Evolutionary conservation across 2,888 invertebrate genomes (phyloP), one percentile per base, ranked within the genome.

Genomic region (Caenorhabditis zanzibari): DNA sequence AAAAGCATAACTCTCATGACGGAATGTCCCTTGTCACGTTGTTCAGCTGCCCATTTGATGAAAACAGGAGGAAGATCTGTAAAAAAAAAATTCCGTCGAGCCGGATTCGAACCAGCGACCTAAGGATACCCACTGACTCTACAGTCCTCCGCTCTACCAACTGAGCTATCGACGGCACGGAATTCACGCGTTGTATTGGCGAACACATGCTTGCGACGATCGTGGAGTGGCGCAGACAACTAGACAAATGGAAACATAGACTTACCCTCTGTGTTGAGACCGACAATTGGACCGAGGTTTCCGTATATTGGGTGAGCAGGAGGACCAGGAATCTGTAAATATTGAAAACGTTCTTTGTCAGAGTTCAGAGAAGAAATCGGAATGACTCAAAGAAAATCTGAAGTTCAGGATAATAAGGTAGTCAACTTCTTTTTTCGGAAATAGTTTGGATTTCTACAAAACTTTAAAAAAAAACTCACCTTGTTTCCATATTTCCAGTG

Each of bases 31-130:
- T 63, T 14, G 2, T 64, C 72, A 35, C 71, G 35, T 32, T 75
- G 59, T 38, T 79, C 82, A 38, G 52, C 56, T 9, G 82, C 79
- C 82, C 77, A 82, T n/a, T 59, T 63, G 19, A 35, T 73, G 63
- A 82, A 82, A 4, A 79, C 22, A 0, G n/a, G 19, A 1, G 75
- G 69, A 0, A 82, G 32, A 7, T 77, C 77, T 73, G 73, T 66
- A 72, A 54, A 49, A 49, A 69, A 79, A 79, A 16, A 54, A 66
- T 22, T 86, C 85, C 85, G 81, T 84, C 79, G 83, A 86, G 85
- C 85, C 83, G 87, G 85, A 87, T 85, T 85, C 86, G 86, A 87
- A 87, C 86, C 86, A 87, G 86, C 81, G 87, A 85, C 85, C 86
- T 87, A 87, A 86, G 85, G 86, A 87, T 88, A 84, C 10, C 84